phyloP scores from a whole-genome alignment of 1,140 invertebrate genomes.

The Ridgeia piscesae region DNA sequence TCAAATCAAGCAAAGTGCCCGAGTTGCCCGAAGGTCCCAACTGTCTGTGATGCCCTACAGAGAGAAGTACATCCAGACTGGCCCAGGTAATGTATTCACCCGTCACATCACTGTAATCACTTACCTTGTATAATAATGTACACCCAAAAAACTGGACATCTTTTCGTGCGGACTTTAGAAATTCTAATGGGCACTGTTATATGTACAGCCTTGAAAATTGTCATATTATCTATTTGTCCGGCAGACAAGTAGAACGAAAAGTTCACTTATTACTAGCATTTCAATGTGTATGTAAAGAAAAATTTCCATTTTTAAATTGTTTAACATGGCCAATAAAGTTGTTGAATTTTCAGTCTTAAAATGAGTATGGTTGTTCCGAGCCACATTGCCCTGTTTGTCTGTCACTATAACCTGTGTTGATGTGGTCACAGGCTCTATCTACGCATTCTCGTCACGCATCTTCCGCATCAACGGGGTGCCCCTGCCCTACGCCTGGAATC shows the following conservation, averaged over 20 bases:
- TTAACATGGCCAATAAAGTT: too few relatives aligned
- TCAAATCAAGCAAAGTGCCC: conserved; percentile 61
- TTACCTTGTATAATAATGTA: background rate
- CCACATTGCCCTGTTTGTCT: background rate
- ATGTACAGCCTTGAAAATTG: too few relatives aligned
- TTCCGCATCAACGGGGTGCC: conserved; percentile 54
- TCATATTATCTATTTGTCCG: too few relatives aligned
- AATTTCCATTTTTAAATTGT: too few relatives aligned
- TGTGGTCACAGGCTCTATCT: conserved; percentile 51
- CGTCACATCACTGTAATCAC: background rate
- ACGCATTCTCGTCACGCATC: conserved; percentile 56
- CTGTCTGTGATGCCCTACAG: conserved; percentile 53
- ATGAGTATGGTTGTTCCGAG: background rate
- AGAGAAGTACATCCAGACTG: conserved; percentile 63
- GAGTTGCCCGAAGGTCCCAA: conserved; percentile 44
- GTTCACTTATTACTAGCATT: too few relatives aligned
- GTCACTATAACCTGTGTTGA: background rate
- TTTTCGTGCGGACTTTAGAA: background rate
- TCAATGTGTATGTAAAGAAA: too few relatives aligned
- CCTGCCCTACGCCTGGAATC: conserved; percentile 62
- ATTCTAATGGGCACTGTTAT: too few relatives aligned
- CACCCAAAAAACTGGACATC: background rate
- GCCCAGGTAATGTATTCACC: conserved; percentile 44
- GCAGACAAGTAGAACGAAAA: too few relatives aligned
- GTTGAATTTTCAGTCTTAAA: too few relatives aligned